Evolutionary conservation across 2,113 vertebrate genomes (phyloP).

Genomic region (Oenanthe melanoleuca): DNA sequence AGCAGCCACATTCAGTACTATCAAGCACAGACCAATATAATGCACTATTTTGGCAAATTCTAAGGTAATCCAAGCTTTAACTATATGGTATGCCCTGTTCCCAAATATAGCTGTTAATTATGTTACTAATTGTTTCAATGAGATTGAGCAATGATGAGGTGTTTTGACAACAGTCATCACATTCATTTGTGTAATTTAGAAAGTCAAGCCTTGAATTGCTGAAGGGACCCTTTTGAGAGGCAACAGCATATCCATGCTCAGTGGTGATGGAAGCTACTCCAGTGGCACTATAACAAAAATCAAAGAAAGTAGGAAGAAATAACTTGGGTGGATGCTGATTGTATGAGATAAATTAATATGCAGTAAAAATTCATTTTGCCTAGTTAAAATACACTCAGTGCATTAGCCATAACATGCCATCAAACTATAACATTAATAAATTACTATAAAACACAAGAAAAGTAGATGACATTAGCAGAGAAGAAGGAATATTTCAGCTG

Average conservation of each 20-base stretch:
- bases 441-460: not conserved
- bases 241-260: not conserved
- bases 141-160: not conserved
- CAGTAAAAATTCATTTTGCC: not conserved
- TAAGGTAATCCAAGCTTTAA: not conserved
- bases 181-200: not conserved
- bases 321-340: not conserved
- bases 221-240: not conserved
- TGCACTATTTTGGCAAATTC: not conserved
- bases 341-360: not conserved
- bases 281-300: not conserved
- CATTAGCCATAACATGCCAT: not conserved
- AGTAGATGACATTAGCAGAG: not conserved
- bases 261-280: not conserved
- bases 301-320: not conserved
- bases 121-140: not conserved
- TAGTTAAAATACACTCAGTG: not conserved
- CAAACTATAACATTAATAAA: not conserved
- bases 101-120: not conserved
- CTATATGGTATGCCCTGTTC: not conserved
- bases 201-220: not conserved
- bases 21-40: not conserved
- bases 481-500: not conserved
- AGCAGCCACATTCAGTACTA: not conserved
- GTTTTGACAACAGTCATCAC: not conserved